These are phyloP conservation scores for Spinibarbus caldwelli DNA, from an alignment of 2,797 vertebrate species.

Conservation along the genomic window DNA sequence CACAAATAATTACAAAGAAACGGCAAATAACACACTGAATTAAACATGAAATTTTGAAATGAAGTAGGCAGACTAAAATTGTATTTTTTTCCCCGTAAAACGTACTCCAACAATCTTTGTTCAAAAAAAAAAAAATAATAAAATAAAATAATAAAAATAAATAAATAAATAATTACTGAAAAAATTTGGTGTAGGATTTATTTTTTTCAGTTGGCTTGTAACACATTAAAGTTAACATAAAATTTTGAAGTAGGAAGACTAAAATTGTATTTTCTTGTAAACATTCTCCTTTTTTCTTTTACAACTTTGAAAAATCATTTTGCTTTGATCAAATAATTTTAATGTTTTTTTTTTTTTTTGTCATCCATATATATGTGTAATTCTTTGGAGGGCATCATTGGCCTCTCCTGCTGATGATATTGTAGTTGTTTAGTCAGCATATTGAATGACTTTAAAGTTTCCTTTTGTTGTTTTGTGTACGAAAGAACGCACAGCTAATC, in stretches of 20 bases:
- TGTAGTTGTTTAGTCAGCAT: background rate
- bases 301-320: background rate
- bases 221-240: background rate
- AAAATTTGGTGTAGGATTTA: too few relatives aligned
- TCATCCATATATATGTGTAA: background rate
- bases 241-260: background rate
- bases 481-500: background rate
- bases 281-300: background rate
- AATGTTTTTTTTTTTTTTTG: too few relatives aligned
- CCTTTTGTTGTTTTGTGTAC: background rate
- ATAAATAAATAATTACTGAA: too few relatives aligned
- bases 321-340: too few relatives aligned
- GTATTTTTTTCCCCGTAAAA: background rate
- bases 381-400: background rate
- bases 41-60: background rate
- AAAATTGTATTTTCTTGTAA: background rate
- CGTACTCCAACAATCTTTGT: background rate
- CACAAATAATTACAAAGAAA: background rate
- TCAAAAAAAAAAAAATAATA: too few relatives aligned
- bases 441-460: background rate
- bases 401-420: background rate
- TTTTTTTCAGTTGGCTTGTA: too few relatives aligned
- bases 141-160: too few relatives aligned
- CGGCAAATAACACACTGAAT: background rate
- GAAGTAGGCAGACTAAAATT: background rate